Percentiles rank a stretch among this genome's conserved stretches.
Evolutionary conservation across 2,888 invertebrate genomes (phyloP).

Genomic region (Heliconius hortense): DNA sequence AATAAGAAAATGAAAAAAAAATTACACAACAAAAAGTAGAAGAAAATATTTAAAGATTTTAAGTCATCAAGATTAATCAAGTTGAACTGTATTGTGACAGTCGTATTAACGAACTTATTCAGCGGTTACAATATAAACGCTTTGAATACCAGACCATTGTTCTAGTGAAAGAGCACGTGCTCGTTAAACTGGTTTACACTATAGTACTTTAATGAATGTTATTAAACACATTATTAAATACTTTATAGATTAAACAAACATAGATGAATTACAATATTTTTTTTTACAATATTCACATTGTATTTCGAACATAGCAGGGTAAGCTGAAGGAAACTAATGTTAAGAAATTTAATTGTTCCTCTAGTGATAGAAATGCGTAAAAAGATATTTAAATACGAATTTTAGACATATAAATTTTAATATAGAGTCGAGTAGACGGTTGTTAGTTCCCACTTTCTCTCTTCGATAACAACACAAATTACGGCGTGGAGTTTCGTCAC

Average conservation of each 20-base stretch:
- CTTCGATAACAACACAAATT: too few relatives aligned
- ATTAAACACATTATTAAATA: neutral
- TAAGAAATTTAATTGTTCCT: too few relatives aligned
- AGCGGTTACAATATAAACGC: neutral
- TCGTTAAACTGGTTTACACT: constrained; percentile 2
- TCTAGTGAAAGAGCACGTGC: constrained; percentile 17
- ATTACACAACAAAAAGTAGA: neutral
- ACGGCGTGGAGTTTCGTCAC: too few relatives aligned
- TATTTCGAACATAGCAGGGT: too few relatives aligned
- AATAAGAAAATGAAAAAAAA: neutral
- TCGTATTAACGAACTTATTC: neutral
- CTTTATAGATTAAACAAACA: neutral
- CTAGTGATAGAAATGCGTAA: too few relatives aligned
- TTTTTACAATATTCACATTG: too few relatives aligned
- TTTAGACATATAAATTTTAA: too few relatives aligned
- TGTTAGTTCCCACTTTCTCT: too few relatives aligned
- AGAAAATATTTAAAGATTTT: neutral
- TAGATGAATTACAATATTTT: neutral
- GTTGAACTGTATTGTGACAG: constrained; percentile 12
- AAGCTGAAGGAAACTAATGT: too few relatives aligned
- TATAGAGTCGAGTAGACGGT: too few relatives aligned
- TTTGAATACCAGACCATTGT: constrained; percentile 17
- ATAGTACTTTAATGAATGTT: neutral
- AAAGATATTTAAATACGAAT: too few relatives aligned
- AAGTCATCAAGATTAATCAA: neutral